A percentile compares a stretch with the other conserved stretches of the same genome.
These are phyloP conservation scores for Chionoecetes opilio DNA, from an alignment of 1,140 invertebrate species.

Conservation along the genomic window DNA sequence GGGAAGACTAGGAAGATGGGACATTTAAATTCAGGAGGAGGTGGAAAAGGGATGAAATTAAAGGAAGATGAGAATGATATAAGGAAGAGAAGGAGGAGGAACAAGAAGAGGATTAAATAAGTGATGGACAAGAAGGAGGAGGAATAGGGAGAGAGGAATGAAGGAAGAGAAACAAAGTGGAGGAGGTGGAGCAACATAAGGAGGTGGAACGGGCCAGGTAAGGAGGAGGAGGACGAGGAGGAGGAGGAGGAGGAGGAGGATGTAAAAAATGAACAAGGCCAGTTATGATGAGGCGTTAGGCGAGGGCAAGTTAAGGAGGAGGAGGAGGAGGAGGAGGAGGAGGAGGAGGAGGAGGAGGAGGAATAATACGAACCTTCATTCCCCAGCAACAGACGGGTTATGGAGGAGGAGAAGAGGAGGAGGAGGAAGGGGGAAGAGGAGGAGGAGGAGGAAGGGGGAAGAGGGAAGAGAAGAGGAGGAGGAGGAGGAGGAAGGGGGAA, in stretches of 20 bases:
- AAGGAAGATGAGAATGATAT: too few relatives aligned
- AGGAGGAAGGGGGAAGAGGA: not conserved
- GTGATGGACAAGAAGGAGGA: too few relatives aligned
- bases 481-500: not conserved
- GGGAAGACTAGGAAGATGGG: too few relatives aligned
- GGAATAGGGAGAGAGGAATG: not conserved
- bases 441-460: not conserved
- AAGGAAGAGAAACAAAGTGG: not conserved
- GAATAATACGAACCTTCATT: too few relatives aligned
- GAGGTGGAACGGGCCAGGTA: not conserved
- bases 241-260: not conserved
- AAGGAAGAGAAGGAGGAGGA: too few relatives aligned
- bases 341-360: conserved; percentile 24
- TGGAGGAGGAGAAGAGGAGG: not conserved
- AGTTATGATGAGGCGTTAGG: not conserved
- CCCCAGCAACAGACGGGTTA: too few relatives aligned
- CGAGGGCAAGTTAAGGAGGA: not conserved
- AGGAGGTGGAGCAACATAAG: not conserved
- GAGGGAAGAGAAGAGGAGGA: not conserved
- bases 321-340: not conserved
- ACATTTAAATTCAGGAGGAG: too few relatives aligned
- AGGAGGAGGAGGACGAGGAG: not conserved
- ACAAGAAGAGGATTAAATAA: too few relatives aligned
- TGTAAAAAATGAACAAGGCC: not conserved
- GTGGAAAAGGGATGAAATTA: too few relatives aligned